Evolutionary conservation across 2,113 vertebrate species (phyloP), one percentile per base, ranked within the genome.

Genomic region (Amazona guildingii): DNA sequence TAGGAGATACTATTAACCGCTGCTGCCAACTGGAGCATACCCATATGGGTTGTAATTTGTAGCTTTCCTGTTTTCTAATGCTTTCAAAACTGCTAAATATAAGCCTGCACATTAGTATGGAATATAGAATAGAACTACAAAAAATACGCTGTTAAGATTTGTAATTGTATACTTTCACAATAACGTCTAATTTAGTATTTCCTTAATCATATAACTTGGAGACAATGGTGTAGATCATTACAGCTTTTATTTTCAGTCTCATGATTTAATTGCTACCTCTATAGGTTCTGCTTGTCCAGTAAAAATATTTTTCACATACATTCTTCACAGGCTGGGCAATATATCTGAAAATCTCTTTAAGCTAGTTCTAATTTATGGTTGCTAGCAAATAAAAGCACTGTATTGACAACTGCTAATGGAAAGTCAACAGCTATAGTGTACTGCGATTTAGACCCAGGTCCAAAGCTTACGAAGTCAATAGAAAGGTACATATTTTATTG

Each of bases 181-280:
- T 75, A 90, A 90, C 64, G 31, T 55, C 48, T 91, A 86, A 95
- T 94, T 95, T 90, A 86, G 13, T 62, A 83, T 63, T 52, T 72
- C 54, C 70, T 94, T 95, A 93, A 88, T 94, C 68, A 79, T 75
- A 29, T 54, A 46, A 96, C 95, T 93, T 84, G 74, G n/a, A 83
- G 62, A 87, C 91, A 94, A 83, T 33, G 7, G 15, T 86, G 67
- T 87, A 97, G 82, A 94, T 91, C 73, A 83, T 81, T 78, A 70
- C 66, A 88, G 67, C 66, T 90, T 87, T 96, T 95, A 91, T 95
- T 94, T 95, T 90, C 66, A 84, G 73, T 82, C 46, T 88, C 74
- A 80, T 37, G 55, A 95, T 91, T 93, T 97, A 96, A 94, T 94
- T 94, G 79, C 86, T 96, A 61, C 31, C 41, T 93, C 73, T 69